Percentiles rank a stretch among this genome's conserved stretches.
These are phyloP conservation scores for Drosophila seguyi DNA, from an alignment of 1,140 invertebrate genomes.

Conservation along the genomic window DNA sequence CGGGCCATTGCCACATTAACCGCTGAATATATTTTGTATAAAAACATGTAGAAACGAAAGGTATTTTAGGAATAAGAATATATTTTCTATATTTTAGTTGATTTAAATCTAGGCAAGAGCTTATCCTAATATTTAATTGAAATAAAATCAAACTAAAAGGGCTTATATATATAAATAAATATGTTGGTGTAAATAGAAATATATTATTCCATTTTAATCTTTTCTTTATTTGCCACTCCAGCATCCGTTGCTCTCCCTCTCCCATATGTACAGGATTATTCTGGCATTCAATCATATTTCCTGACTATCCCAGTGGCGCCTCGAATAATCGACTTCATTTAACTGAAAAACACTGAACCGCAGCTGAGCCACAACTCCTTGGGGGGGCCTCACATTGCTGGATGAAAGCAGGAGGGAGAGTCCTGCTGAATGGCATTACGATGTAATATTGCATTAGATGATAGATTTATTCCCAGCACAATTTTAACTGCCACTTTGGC, in stretches of 20 bases:
- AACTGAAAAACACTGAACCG: conserved; percentile 60
- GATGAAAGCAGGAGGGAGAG: not conserved
- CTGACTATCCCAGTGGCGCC: conserved; percentile 55
- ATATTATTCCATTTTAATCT: not conserved
- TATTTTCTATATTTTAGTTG: not conserved
- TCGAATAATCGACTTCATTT: conserved; percentile 81
- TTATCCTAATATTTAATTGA: too few species aligned
- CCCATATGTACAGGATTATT: conserved; percentile 21
- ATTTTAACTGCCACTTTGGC: conserved; percentile 76
- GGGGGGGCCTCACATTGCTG: not conserved
- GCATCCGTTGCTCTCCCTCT: too few species aligned
- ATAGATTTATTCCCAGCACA: conserved; percentile 82
- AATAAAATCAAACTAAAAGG: too few species aligned
- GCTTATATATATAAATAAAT: too few species aligned
- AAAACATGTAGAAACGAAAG: not conserved
- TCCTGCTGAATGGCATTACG: conserved; percentile 60
- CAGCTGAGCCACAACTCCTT: conserved; percentile 31
- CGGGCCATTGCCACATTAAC: conserved; percentile 51
- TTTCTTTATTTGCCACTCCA: not conserved
- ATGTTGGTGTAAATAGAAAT: too few species aligned
- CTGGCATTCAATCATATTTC: conserved; percentile 61
- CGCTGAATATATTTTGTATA: conserved; percentile 13
- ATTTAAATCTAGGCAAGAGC: too few species aligned
- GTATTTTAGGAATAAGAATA: not conserved
- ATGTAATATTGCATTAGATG: conserved; percentile 81